Evolutionary conservation across 2,113 vertebrate species (phyloP).

Genomic region (Aldabrachelys gigantea): DNA sequence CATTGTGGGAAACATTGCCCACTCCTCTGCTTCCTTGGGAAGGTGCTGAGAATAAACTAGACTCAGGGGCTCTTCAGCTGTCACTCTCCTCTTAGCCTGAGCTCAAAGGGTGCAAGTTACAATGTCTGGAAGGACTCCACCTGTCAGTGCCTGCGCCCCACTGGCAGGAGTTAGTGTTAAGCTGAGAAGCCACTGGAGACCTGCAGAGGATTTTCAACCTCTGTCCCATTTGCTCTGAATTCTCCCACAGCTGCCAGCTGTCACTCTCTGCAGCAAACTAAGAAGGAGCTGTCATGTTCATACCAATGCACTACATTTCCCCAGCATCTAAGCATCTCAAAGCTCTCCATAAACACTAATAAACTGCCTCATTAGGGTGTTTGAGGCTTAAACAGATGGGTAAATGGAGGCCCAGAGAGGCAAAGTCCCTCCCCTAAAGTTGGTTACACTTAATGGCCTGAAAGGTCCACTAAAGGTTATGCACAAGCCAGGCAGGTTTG

Average conservation of each 20-base stretch:
- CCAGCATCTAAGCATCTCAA: neutral
- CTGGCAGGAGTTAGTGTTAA: rapidly evolving
- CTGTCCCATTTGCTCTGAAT: rapidly evolving
- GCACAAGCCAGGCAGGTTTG: neutral
- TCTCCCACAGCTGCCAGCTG: rapidly evolving
- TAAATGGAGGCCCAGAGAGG: neutral
- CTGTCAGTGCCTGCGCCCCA: neutral
- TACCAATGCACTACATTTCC: neutral
- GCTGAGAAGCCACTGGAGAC: neutral
- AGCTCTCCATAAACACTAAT: neutral
- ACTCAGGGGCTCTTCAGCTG: neutral
- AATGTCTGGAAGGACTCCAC: neutral
- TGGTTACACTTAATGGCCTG: neutral
- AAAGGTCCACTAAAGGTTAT: neutral
- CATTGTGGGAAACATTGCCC: neutral
- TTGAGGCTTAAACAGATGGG: neutral
- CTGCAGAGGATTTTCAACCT: rapidly evolving
- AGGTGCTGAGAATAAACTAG: neutral
- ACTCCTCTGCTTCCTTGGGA: neutral
- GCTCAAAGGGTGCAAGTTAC: neutral
- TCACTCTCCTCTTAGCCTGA: neutral
- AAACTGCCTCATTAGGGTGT: neutral
- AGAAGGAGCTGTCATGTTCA: neutral
- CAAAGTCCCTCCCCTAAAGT: neutral
- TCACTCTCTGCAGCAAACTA: rapidly evolving